Evolutionary conservation across 2,797 vertebrate species (phyloP), one percentile per base, ranked within the genome.

Genomic region (Labroides dimidiatus): DNA sequence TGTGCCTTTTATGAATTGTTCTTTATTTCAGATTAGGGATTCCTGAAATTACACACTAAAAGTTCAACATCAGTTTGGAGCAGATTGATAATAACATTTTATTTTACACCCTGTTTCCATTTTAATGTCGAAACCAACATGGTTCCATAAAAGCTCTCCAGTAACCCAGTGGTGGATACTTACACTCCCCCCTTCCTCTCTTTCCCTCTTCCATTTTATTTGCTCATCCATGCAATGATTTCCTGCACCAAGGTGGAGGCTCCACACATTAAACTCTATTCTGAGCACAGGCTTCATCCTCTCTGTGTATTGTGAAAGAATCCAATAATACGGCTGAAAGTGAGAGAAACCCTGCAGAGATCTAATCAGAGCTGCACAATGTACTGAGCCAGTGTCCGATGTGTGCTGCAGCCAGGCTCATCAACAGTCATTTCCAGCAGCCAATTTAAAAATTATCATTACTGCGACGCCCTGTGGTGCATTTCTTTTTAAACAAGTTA

Each of bases 341-440:
- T 75, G 81, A 86, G 78, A 80, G 80, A 77, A 78, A 64, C 78
- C 84, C 79, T 81, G 67, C 59, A 55, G 76, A 83, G 81, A 89
- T 89, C 75, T 84, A 82, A 86, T 89, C 85, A 87, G 77, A 13
- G 21, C 43, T 52, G 24, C 69, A 23, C 61, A 67, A 75, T 77
- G 74, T 64, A 69, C 45, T 20, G 62, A 75, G 80, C 79, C 68
- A 64, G 63, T 55, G 83, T 81, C 82, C 81, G 60, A 73, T 54
- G 62, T 73, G 48, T 17, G 64, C 67, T 37, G 1, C 24, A 63
- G 64, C 62, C n/a, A n/a, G 33, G 61, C 75, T 87, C 84, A 84
- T 88, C 82, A 84, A 70, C 49, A 66, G 59, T 41, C 55, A 69
- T 80, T 81, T 84, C 85, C 66, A 53, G 33, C 64, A 74, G 61